Evolutionary conservation across 2,113 vertebrate genomes (phyloP).

Genomic region (Corydoras sp.): DNA sequence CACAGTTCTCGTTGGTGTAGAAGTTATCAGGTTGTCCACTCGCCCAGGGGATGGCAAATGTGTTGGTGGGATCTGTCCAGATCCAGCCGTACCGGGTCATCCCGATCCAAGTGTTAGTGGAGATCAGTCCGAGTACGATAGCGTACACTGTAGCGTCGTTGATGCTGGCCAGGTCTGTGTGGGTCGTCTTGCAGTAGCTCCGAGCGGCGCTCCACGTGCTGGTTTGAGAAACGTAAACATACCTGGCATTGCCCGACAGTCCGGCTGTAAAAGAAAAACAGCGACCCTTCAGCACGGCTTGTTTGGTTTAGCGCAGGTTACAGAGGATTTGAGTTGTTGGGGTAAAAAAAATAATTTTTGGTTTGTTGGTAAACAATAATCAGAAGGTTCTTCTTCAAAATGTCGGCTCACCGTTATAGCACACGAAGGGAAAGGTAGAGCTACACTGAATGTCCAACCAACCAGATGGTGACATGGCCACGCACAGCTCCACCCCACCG

Average conservation of each 20-base stretch:
- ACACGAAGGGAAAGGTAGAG: too few species aligned
- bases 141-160: background rate
- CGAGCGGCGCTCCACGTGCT: background rate
- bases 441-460: too few species aligned
- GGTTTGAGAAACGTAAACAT: background rate
- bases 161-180: background rate
- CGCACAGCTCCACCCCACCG: too few species aligned
- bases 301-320: too few species aligned
- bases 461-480: too few species aligned
- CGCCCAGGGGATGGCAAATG: background rate
- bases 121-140: background rate
- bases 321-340: too few species aligned
- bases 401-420: too few species aligned
- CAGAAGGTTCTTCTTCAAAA: too few species aligned
- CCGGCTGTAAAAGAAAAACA: too few species aligned
- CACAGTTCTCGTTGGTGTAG: background rate
- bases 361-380: too few species aligned
- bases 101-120: background rate
- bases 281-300: too few species aligned
- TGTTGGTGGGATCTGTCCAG: background rate
- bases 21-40: background rate
- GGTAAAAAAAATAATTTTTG: too few species aligned
- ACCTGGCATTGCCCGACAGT: background rate
- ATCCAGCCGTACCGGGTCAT: background rate
- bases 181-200: constrained; percentile 1